Conservation (phyloP, 2,888 invertebrate species). For the Rhynchonema sp. region DNA sequence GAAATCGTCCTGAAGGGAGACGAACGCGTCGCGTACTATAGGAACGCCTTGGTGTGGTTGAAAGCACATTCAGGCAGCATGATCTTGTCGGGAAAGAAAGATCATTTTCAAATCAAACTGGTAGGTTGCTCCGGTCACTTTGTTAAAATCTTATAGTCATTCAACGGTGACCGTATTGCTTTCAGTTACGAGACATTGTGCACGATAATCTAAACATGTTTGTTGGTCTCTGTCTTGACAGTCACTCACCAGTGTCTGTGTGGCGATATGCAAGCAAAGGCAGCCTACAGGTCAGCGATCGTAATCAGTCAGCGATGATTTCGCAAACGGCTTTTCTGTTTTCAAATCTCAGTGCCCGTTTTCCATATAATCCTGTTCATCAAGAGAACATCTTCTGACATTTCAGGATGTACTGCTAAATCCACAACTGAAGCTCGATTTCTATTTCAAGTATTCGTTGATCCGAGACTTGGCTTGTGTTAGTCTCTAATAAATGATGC, state of each 20-base stretch:
- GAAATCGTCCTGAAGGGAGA: slow-evolving; percentile 6
- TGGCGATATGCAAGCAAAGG: slow-evolving; percentile 6
- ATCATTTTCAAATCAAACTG: background rate
- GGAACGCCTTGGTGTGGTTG: slow-evolving; percentile 3
- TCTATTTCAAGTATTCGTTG: slow-evolving; percentile 7
- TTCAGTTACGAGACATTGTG: slow-evolving; percentile 4
- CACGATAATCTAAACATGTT: slow-evolving; percentile 7
- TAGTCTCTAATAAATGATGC: background rate
- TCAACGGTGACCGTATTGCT: background rate
- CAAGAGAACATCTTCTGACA: no score
- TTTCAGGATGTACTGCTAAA: slow-evolving; percentile 4
- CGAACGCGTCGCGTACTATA: slow-evolving; percentile 3
- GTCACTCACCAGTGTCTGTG: background rate
- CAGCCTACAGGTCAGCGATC: slow-evolving; percentile 6
- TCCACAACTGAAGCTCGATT: slow-evolving; percentile 2
- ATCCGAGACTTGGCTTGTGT: slow-evolving; percentile 3
- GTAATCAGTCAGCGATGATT: no score
- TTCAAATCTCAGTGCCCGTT: no score
- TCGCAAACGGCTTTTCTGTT: no score
- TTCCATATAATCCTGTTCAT: no score
- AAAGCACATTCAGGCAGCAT: slow-evolving; percentile 3
- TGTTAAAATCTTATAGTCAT: background rate
- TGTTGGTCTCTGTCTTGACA: slow-evolving; percentile 4
- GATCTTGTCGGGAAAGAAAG: background rate
- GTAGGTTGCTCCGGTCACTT: background rate